phyloP scores from a whole-genome alignment of 2,797 vertebrate genomes.

The Melanotaenia maccullochi region DNA sequence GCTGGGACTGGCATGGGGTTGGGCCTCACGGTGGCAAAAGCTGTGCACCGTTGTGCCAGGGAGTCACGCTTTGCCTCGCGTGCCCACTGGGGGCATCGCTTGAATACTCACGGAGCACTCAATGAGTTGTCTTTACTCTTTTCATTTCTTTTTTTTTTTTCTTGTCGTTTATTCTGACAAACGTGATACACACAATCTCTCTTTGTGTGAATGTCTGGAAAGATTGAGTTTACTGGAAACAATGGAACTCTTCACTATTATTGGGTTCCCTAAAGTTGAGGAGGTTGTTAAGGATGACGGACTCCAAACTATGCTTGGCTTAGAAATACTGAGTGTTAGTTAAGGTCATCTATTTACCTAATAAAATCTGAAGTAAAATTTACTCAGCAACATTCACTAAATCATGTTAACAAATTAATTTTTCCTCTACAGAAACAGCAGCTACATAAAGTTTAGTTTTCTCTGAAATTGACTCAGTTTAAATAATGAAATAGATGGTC shows the following conservation, averaged over 20 bases:
- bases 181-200: conserved; percentile 65
- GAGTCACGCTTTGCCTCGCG: conserved; percentile 71
- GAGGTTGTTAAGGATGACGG: conserved; percentile 57
- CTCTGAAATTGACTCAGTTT: background rate
- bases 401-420: background rate
- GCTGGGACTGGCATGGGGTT: conserved; percentile 48
- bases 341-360: conserved; percentile 8
- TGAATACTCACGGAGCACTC: conserved; percentile 52
- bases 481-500: background rate
- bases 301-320: conserved; percentile 59
- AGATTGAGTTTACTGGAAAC: conserved; percentile 63
- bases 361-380: conserved; percentile 12
- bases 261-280: conserved; percentile 62
- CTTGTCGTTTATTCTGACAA: conserved; percentile 13
- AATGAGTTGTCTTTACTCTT: conserved; percentile 34
- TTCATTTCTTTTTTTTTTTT: conserved; percentile 10
- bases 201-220: conserved; percentile 68
- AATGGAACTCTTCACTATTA: conserved; percentile 63
- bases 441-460: background rate
- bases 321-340: conserved; percentile 23
- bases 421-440: background rate
- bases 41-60: conserved; percentile 68
- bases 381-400: background rate
- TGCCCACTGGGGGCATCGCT: conserved; percentile 65
- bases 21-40: conserved; percentile 64